A percentile compares a stretch with the other conserved stretches of the same genome.
phyloP scores from a whole-genome alignment of 1,140 invertebrate genomes.

The Rhagoletis pomonella region DNA sequence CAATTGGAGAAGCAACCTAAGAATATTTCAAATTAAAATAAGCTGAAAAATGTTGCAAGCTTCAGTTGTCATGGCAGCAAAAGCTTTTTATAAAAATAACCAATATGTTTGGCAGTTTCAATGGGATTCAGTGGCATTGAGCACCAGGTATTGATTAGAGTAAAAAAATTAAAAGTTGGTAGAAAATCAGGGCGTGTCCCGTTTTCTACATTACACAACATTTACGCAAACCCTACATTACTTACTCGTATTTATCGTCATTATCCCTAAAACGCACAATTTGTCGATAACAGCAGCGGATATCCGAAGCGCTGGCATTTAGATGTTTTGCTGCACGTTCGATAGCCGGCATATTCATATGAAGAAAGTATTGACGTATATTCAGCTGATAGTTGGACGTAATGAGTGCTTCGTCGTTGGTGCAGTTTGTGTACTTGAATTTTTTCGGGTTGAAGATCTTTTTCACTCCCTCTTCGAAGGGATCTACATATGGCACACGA shows the following conservation, averaged over 20 bases:
- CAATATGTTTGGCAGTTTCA: no score
- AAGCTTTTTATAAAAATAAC: no score
- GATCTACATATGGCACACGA: slow-evolving; percentile 80
- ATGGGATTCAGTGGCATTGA: no score
- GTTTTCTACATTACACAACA: no score
- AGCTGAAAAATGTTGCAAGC: no score
- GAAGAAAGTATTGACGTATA: slow-evolving; percentile 61
- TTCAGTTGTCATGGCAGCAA: no score
- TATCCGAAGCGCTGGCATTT: not conserved
- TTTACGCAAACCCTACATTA: not conserved
- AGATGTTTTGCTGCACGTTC: not conserved
- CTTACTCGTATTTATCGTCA: slow-evolving; percentile 75
- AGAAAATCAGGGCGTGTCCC: no score
- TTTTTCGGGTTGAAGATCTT: slow-evolving; percentile 77
- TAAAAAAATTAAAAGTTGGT: no score
- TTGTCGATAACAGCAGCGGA: slow-evolving; percentile 76
- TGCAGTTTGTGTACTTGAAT: slow-evolving; percentile 76
- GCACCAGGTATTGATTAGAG: no score
- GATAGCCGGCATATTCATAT: slow-evolving; percentile 60
- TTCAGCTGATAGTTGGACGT: slow-evolving; percentile 60
- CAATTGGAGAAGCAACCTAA: no score
- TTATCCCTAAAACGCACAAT: slow-evolving; percentile 70
- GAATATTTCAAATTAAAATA: no score
- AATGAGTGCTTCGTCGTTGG: slow-evolving; percentile 75
- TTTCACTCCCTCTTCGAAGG: slow-evolving; percentile 79